A percentile compares a stretch with the other conserved stretches of the same genome.
phyloP scores from a whole-genome alignment of 1,140 invertebrate species.

The Planococcus citri region DNA sequence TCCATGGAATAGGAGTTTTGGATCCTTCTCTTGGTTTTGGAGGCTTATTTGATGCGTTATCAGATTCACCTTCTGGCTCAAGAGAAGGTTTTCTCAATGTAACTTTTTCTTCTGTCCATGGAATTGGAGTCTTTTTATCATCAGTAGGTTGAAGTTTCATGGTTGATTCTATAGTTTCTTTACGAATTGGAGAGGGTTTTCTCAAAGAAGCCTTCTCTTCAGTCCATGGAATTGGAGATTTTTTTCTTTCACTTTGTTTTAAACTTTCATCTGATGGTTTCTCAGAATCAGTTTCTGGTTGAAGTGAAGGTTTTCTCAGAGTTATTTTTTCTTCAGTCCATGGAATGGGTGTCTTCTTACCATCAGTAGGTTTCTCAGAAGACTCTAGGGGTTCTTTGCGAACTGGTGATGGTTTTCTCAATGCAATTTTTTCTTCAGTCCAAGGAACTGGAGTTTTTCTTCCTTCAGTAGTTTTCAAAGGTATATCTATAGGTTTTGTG shows the following conservation, averaged over 20 bases:
- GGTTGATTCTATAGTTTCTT: not conserved
- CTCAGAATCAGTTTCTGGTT: slow-evolving; percentile 21
- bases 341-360: slow-evolving; percentile 26
- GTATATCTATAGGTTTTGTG: slow-evolving; percentile 27
- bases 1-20: not conserved
- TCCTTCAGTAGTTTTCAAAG: not conserved
- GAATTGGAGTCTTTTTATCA: slow-evolving; percentile 21
- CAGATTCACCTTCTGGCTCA: not conserved
- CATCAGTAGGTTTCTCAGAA: not conserved
- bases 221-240: slow-evolving; percentile 34
- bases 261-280: not conserved
- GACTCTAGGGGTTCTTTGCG: not conserved
- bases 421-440: slow-evolving; percentile 37
- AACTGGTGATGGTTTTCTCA: slow-evolving; percentile 26
- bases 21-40: slow-evolving; percentile 22
- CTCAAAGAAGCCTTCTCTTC: slow-evolving; percentile 36
- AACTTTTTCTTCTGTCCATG: slow-evolving; percentile 40
- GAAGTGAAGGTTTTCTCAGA: slow-evolving; percentile 26
- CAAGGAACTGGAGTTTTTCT: slow-evolving; percentile 31
- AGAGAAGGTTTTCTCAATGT: slow-evolving; percentile 28
- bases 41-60: not conserved
- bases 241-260: not conserved
- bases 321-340: slow-evolving; percentile 39
- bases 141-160: not conserved
- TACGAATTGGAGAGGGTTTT: not conserved